Evolutionary conservation across 2,113 vertebrate species (phyloP).

Genomic region (Podarcis muralis): DNA sequence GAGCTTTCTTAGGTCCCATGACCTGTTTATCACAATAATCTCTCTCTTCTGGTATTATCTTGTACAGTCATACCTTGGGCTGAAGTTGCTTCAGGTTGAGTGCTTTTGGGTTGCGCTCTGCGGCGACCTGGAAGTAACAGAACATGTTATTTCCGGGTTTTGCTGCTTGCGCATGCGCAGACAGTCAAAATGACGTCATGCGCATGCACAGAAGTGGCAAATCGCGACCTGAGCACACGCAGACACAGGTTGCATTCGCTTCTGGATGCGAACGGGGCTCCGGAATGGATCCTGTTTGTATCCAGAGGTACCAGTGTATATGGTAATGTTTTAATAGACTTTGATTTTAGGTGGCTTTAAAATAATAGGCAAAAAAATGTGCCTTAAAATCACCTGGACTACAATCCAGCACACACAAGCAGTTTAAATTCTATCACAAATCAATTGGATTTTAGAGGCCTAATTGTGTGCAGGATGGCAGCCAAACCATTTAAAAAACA

Average conservation of each 20-base stretch:
- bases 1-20: conserved; percentile 3
- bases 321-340: conserved; percentile 16
- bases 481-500: conserved; percentile 37
- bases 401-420: background rate
- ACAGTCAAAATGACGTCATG: too few relatives aligned
- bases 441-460: background rate
- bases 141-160: too few relatives aligned
- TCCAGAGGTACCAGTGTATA: background rate
- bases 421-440: background rate
- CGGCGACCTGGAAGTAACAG: too few relatives aligned
- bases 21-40: accelerated
- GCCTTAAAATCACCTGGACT: background rate
- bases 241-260: too few relatives aligned
- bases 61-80: background rate
- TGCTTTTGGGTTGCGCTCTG: too few relatives aligned
- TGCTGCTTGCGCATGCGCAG: too few relatives aligned
- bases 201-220: accelerated
- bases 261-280: too few relatives aligned
- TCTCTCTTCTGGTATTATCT: conserved; percentile 31
- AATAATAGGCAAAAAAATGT: background rate
- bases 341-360: conserved; percentile 29
- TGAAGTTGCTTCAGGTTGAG: too few relatives aligned
- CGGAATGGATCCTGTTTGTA: too few relatives aligned
- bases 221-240: accelerated
- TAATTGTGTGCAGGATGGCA: background rate